A percentile compares a stretch with the other conserved stretches of the same genome.
Conservation (phyloP, 1,140 invertebrate species). For the Neuroterus valhalla region DNA sequence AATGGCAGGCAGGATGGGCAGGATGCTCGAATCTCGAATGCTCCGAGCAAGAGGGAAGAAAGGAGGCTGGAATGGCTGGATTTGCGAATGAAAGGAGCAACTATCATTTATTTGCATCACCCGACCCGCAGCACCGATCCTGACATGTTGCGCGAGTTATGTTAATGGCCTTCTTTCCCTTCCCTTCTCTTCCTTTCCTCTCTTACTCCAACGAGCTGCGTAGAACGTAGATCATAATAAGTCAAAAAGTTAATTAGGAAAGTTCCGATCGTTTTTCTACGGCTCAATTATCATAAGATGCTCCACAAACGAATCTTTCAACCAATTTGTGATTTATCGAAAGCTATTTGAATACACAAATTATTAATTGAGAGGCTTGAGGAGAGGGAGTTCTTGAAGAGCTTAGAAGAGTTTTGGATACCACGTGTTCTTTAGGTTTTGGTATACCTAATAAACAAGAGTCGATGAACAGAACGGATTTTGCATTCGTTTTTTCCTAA, state of each 20-base stretch:
- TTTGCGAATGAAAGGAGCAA: conserved; percentile 30
- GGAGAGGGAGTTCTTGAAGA: too few species aligned
- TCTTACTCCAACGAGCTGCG: too few species aligned
- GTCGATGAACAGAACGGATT: too few species aligned
- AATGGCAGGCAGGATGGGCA: not conserved
- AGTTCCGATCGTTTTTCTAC: conserved; percentile 16
- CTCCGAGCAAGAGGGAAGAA: conserved; percentile 1
- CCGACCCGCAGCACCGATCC: conserved; percentile 27
- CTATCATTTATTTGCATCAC: conserved; percentile 29
- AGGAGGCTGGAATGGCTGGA: conserved; percentile 19
- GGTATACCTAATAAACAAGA: too few species aligned
- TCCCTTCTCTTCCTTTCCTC: too few species aligned
- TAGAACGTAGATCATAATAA: conserved; percentile 18
- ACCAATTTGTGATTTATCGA: too few species aligned
- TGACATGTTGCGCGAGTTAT: conserved; percentile 28
- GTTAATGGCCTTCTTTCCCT: conserved; percentile 17
- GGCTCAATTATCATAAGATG: conserved; percentile 5
- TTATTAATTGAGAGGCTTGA: too few species aligned
- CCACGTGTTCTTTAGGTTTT: too few species aligned
- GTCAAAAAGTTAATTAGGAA: conserved; percentile 30
- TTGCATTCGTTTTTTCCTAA: too few species aligned
- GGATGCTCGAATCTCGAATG: too few species aligned
- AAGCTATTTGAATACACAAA: too few species aligned
- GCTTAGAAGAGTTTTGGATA: too few species aligned
- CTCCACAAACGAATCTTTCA: not conserved